Conservation (phyloP, 2,888 invertebrate genomes). For the Congeria kusceri region DNA sequence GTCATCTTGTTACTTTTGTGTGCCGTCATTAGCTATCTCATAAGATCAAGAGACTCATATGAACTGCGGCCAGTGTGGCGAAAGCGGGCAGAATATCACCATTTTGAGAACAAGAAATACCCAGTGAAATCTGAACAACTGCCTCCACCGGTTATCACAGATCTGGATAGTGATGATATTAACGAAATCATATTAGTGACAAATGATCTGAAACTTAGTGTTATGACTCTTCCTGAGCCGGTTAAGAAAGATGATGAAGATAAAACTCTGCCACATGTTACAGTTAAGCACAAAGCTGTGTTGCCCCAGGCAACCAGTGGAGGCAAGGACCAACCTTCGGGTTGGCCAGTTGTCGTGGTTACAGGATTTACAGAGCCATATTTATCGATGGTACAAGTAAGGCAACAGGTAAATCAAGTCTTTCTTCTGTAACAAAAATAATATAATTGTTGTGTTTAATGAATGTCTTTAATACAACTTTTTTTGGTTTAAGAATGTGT, state of each 20-base stretch:
- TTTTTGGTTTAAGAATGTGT: too few relatives aligned
- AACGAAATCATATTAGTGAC: slow-evolving; percentile 82
- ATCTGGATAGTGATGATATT: slow-evolving; percentile 82
- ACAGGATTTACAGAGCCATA: slow-evolving; percentile 79
- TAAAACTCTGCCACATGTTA: slow-evolving; percentile 79
- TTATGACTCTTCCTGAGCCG: slow-evolving; percentile 76
- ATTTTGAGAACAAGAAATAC: slow-evolving; percentile 75
- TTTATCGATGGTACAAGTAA: slow-evolving; percentile 77
- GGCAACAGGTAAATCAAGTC: slow-evolving; percentile 76
- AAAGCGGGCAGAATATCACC: slow-evolving; percentile 74
- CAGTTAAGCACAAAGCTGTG: slow-evolving; percentile 75
- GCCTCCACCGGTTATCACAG: slow-evolving; percentile 80
- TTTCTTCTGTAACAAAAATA: not conserved
- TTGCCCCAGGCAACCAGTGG: slow-evolving; percentile 60
- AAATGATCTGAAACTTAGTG: slow-evolving; percentile 76
- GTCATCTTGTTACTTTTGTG: slow-evolving; percentile 76
- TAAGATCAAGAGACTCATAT: slow-evolving; percentile 79
- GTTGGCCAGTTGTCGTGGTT: slow-evolving; percentile 78
- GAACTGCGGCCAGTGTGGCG: slow-evolving; percentile 81
- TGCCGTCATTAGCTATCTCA: slow-evolving; percentile 78
- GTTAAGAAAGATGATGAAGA: slow-evolving; percentile 64
- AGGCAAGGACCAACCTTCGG: slow-evolving; percentile 56
- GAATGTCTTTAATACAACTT: too few relatives aligned
- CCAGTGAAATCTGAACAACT: slow-evolving; percentile 73
- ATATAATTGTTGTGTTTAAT: too few relatives aligned